Evolutionary conservation across 64 coral and sea anemone species (phyloP), one percentile per base, ranked within the genome.

Genomic region (Anthopleura sola): DNA sequence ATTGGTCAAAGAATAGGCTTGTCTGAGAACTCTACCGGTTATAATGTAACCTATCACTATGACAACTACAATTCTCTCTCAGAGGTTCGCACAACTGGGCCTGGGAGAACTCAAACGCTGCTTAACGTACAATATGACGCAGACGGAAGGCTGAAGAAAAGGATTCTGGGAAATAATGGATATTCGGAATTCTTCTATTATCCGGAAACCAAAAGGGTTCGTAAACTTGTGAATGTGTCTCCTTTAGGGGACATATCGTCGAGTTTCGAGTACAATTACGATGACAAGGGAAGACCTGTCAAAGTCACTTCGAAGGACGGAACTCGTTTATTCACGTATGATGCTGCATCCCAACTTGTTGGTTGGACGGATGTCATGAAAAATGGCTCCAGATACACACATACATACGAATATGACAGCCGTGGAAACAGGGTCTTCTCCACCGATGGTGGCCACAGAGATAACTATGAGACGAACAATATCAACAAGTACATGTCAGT

Each of bases 251-350:
- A 81, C 19, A 21, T 68, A 11, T 76, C 82, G 6, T 91, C 85
- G 4, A 87, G 46, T 13, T 94, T 94, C 87, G 93, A 94, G 47
- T 94, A 94, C 54, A 57, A 86, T 32, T 91, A 94, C 44, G 86
- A 94, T 80, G 54, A 68, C 0, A 91, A 88, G 55, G 93, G 93
- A n/a, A 84, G 93, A 47, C 82, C 82, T n/a, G 21, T 88, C 24
- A 60, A 80, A 56, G 55, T 88, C 46, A 95, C 87, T 29, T 87
- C 89, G 20, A 87, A 85, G n/a, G 48, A 83, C 71, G 85, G 85
- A 19, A 85, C 29, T 36, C 84, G 89, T 83, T 49, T 24, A 36
- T 95, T 90, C 68, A 91, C 87, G 34, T 95, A 95, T 68, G 93
- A 95, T 37, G 85, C 93, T 0, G 82, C 62, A 24, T 88, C 90